Base-by-base conservation (phyloP, 2,888 invertebrate genomes). In the Harpalus rubripes region DNA sequence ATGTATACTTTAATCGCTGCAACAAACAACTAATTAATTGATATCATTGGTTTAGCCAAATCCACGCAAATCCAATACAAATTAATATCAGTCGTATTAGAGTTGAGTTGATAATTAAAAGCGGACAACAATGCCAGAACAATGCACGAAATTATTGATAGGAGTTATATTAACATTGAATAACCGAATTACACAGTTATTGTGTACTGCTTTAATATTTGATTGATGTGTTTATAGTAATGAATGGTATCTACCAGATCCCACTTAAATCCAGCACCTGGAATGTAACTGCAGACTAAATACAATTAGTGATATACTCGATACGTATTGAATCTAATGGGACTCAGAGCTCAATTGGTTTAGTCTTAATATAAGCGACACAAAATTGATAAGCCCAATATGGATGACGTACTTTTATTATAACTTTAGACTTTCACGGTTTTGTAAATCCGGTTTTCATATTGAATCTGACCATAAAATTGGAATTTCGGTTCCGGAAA, bases 141-240 rank as follows among this genome's bases (percentile, higher is more conserved):
- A 63, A 22, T 63, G 63, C 22, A 12, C 22, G 12, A 6, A 63
- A 63, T 63, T 63, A 63, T 63, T 63, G 63, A 61, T 61, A 22
- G 18, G n/a, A 65, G 39, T 65, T 65, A 32, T 65, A 26, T 65
- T 32, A 32, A 32, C 65, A 65, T 65, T 65, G 26, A 32, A 65
- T 65, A 65, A 32, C 68, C 4, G 39, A 32, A 68, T 32, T 68
- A 68, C 32, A 15, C n/a, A 39, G 68, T 68, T 68, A 68, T 68
- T 68, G 39, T 39, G n/a, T 68, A 39, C 32, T 68, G 68, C 39
- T 68, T 68, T 68, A 68, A 39, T 39, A 68, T 68, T 68, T 68
- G 68, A 68, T 68, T 68, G 68, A 68, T 68, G 68, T 32, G 39
- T 68, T n/a, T 39, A 68, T 68, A 32, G 68, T 41, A 41, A 68